Evolutionary conservation across 2,888 invertebrate species (phyloP).

Genomic region (Heliconius sara): DNA sequence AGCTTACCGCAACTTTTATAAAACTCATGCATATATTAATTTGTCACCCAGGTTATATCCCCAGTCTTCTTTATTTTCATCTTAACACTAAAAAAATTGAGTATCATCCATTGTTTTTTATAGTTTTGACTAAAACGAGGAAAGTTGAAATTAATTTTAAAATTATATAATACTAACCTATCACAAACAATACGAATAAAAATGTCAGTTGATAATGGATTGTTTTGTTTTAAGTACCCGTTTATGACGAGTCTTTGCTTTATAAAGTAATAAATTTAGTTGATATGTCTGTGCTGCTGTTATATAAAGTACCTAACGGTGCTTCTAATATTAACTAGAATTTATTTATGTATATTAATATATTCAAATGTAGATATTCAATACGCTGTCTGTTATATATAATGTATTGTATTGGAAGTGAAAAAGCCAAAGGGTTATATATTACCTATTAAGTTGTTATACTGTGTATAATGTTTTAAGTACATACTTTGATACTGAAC

Average conservation of each 20-base stretch:
- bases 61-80: slow-evolving; percentile 69
- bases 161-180: background rate
- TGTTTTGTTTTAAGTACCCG: background rate
- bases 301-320: slow-evolving; percentile 31
- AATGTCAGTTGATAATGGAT: background rate
- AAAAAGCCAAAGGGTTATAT: slow-evolving; percentile 12
- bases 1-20: slow-evolving; percentile 24
- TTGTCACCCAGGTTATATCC: slow-evolving; percentile 53
- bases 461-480: background rate
- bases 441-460: background rate
- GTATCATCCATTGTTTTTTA: slow-evolving; percentile 35
- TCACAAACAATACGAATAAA: background rate
- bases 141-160: background rate
- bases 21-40: slow-evolving; percentile 41
- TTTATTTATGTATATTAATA: background rate
- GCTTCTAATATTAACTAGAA: slow-evolving; percentile 24
- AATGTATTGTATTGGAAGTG: slow-evolving; percentile 31
- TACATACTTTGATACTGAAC: slow-evolving; percentile 3
- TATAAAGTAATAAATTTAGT: slow-evolving; percentile 21
- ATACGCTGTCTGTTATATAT: slow-evolving; percentile 11
- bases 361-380: slow-evolving; percentile 1
- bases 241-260: slow-evolving; percentile 6
- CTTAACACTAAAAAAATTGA: slow-evolving; percentile 52
- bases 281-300: slow-evolving; percentile 36
- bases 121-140: background rate